Evolutionary conservation across 2,113 vertebrate genomes (phyloP).

Genomic region (Sphyrna mokarran): DNA sequence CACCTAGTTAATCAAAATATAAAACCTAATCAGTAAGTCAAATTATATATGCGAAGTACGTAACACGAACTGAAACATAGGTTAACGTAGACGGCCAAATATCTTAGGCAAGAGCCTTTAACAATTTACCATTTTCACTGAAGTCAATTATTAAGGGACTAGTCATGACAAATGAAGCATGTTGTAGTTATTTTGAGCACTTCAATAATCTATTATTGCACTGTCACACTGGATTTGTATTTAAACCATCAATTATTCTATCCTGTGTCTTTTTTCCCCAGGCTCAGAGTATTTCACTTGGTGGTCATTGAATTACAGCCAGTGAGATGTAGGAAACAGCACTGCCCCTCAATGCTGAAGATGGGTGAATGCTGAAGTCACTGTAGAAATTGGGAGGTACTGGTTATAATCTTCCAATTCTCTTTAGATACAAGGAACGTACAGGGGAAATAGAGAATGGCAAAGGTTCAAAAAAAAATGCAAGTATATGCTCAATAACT

Average conservation of each 20-base stretch:
- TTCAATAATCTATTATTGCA: not conserved
- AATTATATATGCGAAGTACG: not conserved
- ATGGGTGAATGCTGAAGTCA: not conserved
- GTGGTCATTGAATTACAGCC: not conserved
- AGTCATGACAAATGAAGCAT: not conserved
- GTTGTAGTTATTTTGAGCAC: not conserved
- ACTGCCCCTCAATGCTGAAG: not conserved
- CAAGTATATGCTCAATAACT: no score
- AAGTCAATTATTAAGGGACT: not conserved
- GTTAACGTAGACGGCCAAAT: not conserved
- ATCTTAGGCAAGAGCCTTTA: not conserved
- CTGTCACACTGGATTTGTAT: not conserved
- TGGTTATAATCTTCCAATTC: no score
- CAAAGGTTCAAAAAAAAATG: no score
- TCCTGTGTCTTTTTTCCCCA: not conserved
- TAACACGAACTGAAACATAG: not conserved
- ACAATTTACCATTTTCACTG: not conserved
- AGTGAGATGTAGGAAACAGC: not conserved
- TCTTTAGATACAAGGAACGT: no score
- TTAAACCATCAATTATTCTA: not conserved
- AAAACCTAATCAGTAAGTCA: conserved; percentile 43
- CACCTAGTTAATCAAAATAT: conserved; percentile 67
- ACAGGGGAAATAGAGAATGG: no score
- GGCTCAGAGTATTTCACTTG: not conserved
- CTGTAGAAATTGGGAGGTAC: no score